phyloP scores from a whole-genome alignment of 2,113 vertebrate species.

The Lagenorhynchus albirostris region DNA sequence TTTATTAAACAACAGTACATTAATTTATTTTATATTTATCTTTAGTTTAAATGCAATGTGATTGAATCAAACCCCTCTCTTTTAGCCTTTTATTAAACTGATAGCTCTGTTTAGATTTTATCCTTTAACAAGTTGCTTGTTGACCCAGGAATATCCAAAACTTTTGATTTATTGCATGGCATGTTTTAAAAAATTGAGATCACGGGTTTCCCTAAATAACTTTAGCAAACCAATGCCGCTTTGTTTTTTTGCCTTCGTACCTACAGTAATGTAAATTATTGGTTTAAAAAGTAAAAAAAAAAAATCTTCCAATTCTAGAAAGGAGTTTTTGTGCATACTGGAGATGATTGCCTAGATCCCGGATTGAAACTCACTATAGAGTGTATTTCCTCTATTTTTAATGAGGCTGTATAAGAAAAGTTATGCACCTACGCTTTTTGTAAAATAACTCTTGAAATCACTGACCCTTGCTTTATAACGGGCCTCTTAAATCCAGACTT shows the following conservation, averaged over 20 bases:
- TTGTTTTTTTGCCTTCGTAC: neutral
- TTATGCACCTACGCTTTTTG: neutral
- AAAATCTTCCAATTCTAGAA: neutral
- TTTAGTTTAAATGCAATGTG: neutral
- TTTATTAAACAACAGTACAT: neutral
- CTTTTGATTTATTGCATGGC: neutral
- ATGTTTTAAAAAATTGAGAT: neutral
- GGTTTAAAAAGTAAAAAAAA: neutral
- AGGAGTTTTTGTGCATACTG: neutral
- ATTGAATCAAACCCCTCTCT: neutral
- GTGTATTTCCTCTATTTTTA: neutral
- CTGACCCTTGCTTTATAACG: neutral
- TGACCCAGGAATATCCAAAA: neutral
- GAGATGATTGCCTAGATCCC: neutral
- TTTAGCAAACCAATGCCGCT: neutral
- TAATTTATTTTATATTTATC: slow-evolving; percentile 2
- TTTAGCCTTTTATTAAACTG: neutral
- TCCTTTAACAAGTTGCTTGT: neutral
- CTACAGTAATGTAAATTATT: neutral
- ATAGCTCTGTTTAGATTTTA: neutral
- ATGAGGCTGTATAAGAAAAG: neutral
- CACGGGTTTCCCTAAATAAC: neutral
- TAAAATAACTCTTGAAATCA: neutral
- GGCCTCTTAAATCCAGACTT: slow-evolving; percentile 12
- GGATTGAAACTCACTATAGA: neutral